A percentile compares a stretch with the other conserved stretches of the same genome.
Evolutionary conservation across 1,140 invertebrate species (phyloP).

Genomic region (Calephelis virginiensis): DNA sequence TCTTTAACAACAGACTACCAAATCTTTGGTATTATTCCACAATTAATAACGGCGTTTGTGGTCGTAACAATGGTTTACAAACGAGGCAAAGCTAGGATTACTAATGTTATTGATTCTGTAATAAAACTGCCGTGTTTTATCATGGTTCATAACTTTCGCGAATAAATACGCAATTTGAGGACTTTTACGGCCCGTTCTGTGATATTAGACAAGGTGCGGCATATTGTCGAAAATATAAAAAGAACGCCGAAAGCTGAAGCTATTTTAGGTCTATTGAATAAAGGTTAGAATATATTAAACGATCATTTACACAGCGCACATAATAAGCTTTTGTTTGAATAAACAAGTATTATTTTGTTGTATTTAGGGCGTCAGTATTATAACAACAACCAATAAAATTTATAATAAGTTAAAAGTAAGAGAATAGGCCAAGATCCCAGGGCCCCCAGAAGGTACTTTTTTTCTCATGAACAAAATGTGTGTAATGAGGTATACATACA

Average conservation of each 20-base stretch:
- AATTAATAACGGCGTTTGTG: slow-evolving; percentile 7
- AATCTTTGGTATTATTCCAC: background rate
- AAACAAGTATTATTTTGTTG: no score
- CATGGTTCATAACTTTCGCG: slow-evolving; percentile 13
- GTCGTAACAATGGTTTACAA: slow-evolving; percentile 2
- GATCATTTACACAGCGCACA: no score
- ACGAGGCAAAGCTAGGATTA: slow-evolving; percentile 10
- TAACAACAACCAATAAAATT: no score
- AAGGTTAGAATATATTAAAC: no score
- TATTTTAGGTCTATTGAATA: background rate
- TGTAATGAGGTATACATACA: no score
- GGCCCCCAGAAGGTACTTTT: no score
- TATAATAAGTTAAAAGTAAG: no score
- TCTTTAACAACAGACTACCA: background rate
- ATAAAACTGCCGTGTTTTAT: slow-evolving; percentile 12
- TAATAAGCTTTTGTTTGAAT: no score
- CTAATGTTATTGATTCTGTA: slow-evolving; percentile 14
- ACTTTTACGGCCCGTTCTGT: slow-evolving; percentile 3
- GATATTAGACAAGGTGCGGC: slow-evolving; percentile 9
- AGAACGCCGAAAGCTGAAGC: background rate
- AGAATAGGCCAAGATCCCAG: no score
- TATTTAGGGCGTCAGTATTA: no score
- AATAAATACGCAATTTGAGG: slow-evolving; percentile 14
- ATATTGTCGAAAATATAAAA: slow-evolving; percentile 3
- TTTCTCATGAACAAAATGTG: no score